Conservation (phyloP, 2,888 invertebrate species). For the Callinectes sapidus region DNA sequence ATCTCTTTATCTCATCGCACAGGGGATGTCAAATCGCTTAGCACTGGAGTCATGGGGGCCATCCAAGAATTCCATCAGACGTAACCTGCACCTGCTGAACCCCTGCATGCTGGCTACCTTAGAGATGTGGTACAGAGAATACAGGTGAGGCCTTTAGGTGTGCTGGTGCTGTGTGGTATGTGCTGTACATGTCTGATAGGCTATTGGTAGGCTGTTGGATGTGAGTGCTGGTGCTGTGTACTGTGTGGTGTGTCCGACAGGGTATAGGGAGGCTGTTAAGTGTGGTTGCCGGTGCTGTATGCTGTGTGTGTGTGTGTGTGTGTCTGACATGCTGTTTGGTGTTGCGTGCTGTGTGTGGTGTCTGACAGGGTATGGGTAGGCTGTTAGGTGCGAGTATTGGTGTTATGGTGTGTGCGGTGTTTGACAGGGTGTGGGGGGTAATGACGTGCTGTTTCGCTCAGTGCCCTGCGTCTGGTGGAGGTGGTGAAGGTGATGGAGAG, state of each 20-base stretch:
- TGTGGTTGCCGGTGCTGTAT: neutral
- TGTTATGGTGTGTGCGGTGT: neutral
- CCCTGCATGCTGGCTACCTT: constrained; percentile 87
- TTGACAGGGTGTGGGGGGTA: neutral
- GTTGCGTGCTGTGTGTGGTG: no score
- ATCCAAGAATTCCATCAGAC: constrained; percentile 58
- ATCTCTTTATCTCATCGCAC: neutral
- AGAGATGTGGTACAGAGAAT: constrained; percentile 88
- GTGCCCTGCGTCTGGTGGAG: constrained; percentile 81
- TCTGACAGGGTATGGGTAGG: no score
- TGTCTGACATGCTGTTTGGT: no score
- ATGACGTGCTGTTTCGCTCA: constrained; percentile 74
- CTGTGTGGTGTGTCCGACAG: no score
- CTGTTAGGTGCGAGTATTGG: no score
- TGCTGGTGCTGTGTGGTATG: no score
- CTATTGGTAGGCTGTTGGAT: no score
- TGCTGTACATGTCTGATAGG: no score
- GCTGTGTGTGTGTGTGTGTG: no score
- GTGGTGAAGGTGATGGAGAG: constrained; percentile 79
- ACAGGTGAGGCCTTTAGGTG: no score
- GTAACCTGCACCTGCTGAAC: constrained; percentile 85
- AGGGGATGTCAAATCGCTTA: constrained; percentile 39
- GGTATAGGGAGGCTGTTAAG: constrained; percentile 73
- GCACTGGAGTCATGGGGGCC: constrained; percentile 61
- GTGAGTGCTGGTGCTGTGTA: no score